Conservation (phyloP, 1,140 invertebrate species). For the Vollenhovia emeryi region DNA sequence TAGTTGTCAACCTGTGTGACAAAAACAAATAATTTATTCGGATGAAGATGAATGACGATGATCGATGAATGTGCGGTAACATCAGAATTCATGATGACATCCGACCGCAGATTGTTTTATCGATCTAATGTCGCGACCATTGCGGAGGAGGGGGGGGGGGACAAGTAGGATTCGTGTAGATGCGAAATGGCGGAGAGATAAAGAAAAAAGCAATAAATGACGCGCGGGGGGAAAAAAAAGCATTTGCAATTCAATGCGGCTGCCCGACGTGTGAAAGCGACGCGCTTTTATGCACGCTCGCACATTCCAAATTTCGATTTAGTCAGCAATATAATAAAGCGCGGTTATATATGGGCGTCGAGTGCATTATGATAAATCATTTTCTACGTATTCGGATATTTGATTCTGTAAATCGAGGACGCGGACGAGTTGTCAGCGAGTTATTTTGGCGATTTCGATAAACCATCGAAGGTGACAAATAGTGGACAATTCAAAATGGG, state of each 20-base stretch:
- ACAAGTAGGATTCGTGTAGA: background rate
- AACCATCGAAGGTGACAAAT: conserved; percentile 34
- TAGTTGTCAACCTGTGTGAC: background rate
- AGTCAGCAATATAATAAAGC: conserved; percentile 45
- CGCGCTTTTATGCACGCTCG: conserved; percentile 36
- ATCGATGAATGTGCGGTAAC: conserved; percentile 15
- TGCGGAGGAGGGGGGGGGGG: no score
- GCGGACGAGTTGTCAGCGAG: background rate
- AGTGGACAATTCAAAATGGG: conserved; percentile 8
- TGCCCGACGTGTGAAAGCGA: conserved; percentile 30
- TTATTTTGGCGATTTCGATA: conserved; percentile 33
- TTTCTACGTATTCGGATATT: conserved; percentile 31
- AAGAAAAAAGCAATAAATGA: conserved; percentile 31
- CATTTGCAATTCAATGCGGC: conserved; percentile 56
- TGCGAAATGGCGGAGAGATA: conserved; percentile 12
- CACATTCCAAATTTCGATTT: conserved; percentile 45
- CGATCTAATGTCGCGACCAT: conserved; percentile 25
- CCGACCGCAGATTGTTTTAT: background rate
- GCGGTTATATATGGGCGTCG: conserved; percentile 31
- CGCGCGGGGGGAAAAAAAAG: conserved; percentile 11
- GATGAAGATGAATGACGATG: conserved; percentile 20
- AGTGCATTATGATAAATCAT: conserved; percentile 53
- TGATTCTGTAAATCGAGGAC: conserved; percentile 21
- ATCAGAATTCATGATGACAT: conserved; percentile 36
- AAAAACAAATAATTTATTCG: conserved; percentile 32